Base-by-base conservation (phyloP, 2,113 vertebrate genomes). In the Amphiprion percula region DNA sequence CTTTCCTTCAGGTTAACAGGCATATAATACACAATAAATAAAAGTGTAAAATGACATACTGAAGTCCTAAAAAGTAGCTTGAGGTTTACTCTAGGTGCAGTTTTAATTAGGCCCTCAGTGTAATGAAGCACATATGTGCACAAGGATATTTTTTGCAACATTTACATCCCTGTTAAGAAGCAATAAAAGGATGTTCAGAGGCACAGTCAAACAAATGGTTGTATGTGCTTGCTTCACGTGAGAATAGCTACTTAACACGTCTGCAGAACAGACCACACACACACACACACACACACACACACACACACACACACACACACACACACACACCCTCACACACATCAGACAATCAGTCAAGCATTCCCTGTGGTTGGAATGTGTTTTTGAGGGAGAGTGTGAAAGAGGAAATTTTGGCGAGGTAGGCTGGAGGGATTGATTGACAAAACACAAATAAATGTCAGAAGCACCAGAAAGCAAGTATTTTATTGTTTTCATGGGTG, bases 311-410 rank as follows among this genome's bases (percentile, higher is more conserved):
- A 33, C 92, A 91, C 88, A 86, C 89, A 67, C 83, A 76, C 70
- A 24, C 68, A 78, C 58, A 73, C 85, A 56, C 81, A 67, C 77
- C 39, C 77, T 10, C 30, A 52, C 74, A 77, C 75, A 58, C 69
- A 68, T 46, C 80, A 88, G 65, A 90, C 87, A 80, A 84, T 87
- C 83, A 87, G 49, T 76, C 72, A 82, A 54, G 83, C 77, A 69
- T 86, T 89, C 79, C 83, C 73, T 67, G 82, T 62, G 88, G 85
- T 39, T 85, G 88, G 90, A 92, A 90, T 91, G 89, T 87, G 86
- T 89, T 88, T 84, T 82, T 70, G 72, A 77, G 56, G 59, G 72
- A 68, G 62, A 73, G 74, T 79, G 84, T 79, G 83, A 88, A 76
- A 84, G 76, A 78, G 71, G 65, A 85, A 67, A 77, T 90, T 80